Evolutionary conservation across 2,113 vertebrate species (phyloP).

Genomic region (Gallinago paraguaiae): DNA sequence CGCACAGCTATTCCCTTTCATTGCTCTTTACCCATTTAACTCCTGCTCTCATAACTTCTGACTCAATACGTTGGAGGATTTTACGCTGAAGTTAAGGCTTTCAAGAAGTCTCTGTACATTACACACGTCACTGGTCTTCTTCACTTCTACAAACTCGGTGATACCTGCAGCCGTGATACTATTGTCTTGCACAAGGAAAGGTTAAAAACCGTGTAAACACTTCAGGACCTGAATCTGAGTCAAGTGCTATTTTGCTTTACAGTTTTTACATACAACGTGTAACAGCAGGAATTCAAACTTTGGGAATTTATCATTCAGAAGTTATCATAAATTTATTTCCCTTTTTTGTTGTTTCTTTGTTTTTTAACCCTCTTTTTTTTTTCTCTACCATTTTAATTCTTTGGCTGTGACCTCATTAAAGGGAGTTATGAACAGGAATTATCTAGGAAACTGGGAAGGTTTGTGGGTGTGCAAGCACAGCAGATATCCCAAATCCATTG

Average conservation of each 20-base stretch:
- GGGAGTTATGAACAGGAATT: accelerated
- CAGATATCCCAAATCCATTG: accelerated
- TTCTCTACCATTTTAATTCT: neutral
- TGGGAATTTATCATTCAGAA: neutral
- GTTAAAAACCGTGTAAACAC: neutral
- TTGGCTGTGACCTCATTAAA: accelerated
- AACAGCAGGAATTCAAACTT: neutral
- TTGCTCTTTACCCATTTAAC: conserved; percentile 40
- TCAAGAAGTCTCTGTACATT: neutral
- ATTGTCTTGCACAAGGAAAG: neutral
- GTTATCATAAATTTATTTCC: neutral
- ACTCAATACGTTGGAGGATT: neutral
- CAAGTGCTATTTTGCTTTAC: neutral
- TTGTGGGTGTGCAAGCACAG: accelerated
- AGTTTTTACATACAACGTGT: accelerated
- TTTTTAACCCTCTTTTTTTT: neutral
- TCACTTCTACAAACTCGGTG: neutral
- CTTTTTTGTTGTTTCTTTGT: neutral
- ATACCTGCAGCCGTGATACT: neutral
- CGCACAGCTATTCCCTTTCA: neutral
- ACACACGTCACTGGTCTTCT: neutral
- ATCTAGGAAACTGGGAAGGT: neutral
- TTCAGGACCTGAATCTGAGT: neutral
- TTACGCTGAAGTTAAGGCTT: neutral
- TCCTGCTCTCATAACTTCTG: neutral